Percentiles rank a stretch among this genome's conserved stretches.
Conservation (phyloP, 2,888 invertebrate genomes). For the Baronia brevicornis region DNA sequence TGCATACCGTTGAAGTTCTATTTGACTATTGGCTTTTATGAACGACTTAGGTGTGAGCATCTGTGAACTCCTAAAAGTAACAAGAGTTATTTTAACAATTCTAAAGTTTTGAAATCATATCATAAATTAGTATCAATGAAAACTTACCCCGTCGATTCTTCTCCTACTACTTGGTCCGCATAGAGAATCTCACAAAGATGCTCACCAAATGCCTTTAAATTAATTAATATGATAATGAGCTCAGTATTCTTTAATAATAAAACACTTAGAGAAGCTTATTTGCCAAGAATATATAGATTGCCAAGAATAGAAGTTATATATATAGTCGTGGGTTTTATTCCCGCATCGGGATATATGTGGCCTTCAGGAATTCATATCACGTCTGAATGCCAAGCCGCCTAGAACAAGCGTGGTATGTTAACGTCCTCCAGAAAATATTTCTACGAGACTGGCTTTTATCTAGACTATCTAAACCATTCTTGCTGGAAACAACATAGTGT, state of each 20-base stretch:
- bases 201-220: conserved; percentile 56
- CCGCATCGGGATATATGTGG: too few species aligned
- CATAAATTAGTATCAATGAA: too few species aligned
- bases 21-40: conserved; percentile 92
- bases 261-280: not conserved
- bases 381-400: too few species aligned
- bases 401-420: too few species aligned
- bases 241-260: not conserved
- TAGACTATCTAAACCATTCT: too few species aligned
- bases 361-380: too few species aligned
- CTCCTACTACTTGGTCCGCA: conserved; percentile 56
- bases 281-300: too few species aligned
- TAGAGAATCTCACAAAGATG: conserved; percentile 61
- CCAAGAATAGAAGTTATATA: too few species aligned
- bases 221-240: not conserved
- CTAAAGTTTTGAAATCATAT: not conserved
- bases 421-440: too few species aligned
- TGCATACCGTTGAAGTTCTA: conserved; percentile 80
- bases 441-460: too few species aligned
- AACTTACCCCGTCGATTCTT: conserved; percentile 52
- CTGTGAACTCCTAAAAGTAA: conserved; percentile 71
- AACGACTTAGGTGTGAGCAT: conserved; percentile 90
- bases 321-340: too few species aligned
- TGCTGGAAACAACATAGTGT: too few species aligned
- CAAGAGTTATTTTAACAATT: not conserved